Evolutionary conservation across 2,113 vertebrate genomes (phyloP), one percentile per base, ranked within the genome.

Genomic region (Taxidea taxus): DNA sequence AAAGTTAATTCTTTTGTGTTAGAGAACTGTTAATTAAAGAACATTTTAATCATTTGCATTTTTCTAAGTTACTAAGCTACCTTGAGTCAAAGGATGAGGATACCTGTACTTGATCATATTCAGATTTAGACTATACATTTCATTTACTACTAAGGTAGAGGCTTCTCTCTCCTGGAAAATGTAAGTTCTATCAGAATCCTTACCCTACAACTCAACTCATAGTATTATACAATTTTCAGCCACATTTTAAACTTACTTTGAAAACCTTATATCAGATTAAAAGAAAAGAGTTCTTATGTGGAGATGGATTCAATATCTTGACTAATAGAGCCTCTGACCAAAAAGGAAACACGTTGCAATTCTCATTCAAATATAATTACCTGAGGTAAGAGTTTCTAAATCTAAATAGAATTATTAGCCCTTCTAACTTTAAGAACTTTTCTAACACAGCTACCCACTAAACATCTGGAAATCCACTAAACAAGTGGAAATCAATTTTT

Each of bases 151-250:
- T 89, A 90, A 90, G 23, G 7, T 64, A 86, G 18, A 37, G 3
- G 74, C 44, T 94, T 95, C 60, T 82, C 10, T 75, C 39, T 83
- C 31, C 5, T 68, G 27, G 64, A 78, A 96, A 89, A 96, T 88
- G 23, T 80, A 94, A 74, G 7, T 77, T 84, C 34, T 96, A 27
- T 81, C 31, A 60, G 37, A 96, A 82, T 58, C 18, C 8, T 96
- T 34, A 94, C 47, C 54, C n/a, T 44, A 47, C 16, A 68, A 25
- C 18, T 54, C 56, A 93, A 44, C 7, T 89, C 37, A 81, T 34
- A 44, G 4, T 34, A 58, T 27, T 87, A 72, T 58, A 47, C 70
- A 88, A 64, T 85, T 70, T 58, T 85, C 18, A 87, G 31, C 0
- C 25, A 75, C 37, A 2, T 64, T 84, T 85, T 47, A 91, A 78